These are phyloP conservation scores for Sigmodon hispidus DNA, from an alignment of 2,113 vertebrate genomes.

Conservation along the genomic window DNA sequence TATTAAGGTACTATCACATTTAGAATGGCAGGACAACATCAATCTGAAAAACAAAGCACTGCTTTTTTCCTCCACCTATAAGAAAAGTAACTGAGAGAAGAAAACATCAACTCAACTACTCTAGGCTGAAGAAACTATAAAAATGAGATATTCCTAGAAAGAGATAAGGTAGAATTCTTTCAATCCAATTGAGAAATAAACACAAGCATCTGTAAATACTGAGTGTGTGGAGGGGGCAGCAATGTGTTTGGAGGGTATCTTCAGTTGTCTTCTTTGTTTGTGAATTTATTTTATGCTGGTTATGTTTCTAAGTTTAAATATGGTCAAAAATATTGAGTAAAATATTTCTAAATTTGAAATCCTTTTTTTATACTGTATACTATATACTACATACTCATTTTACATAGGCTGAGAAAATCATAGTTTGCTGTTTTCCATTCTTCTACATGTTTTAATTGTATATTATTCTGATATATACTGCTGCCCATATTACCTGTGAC, in stretches of 20 bases:
- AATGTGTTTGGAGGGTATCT: neutral
- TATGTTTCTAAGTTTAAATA: neutral
- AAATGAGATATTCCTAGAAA: neutral
- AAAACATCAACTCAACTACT: neutral
- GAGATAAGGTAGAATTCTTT: neutral
- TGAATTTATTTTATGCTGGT: neutral
- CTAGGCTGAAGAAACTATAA: neutral
- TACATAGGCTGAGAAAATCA: neutral
- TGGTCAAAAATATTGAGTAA: neutral
- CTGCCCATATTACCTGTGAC: neutral
- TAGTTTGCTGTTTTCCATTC: neutral
- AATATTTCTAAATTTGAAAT: neutral
- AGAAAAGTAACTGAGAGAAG: neutral
- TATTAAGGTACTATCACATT: neutral
- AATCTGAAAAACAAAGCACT: neutral
- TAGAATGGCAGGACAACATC: neutral
- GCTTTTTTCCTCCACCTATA: neutral
- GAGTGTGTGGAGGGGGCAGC: neutral
- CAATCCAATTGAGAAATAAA: neutral
- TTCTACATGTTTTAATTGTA: rapidly evolving
- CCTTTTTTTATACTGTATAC: neutral
- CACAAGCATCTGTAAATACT: neutral
- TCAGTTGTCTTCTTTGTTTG: neutral
- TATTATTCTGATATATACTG: neutral
- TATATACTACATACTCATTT: neutral